Evolutionary conservation across 2,797 vertebrate genomes (phyloP).

Genomic region (Gambusia yucatana): DNA sequence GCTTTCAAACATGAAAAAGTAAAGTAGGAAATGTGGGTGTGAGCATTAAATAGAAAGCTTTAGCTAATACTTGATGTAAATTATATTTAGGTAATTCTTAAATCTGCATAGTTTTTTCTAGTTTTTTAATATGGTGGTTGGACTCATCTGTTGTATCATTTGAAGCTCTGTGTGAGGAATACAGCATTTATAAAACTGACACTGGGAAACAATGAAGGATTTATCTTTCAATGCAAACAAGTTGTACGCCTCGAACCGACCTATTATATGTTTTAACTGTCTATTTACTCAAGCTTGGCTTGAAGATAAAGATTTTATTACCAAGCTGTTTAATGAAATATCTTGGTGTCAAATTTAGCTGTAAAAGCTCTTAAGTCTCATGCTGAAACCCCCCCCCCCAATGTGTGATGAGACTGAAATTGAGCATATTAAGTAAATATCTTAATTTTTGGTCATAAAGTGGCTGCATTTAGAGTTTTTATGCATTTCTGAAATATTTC

Average conservation of each 20-base stretch:
- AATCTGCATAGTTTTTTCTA: background rate
- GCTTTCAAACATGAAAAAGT: background rate
- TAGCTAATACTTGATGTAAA: background rate
- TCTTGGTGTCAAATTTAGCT: background rate
- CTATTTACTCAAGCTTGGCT: background rate
- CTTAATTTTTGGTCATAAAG: background rate
- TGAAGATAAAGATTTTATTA: background rate
- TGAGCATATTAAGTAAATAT: background rate
- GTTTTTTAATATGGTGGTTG: background rate
- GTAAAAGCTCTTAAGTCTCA: background rate
- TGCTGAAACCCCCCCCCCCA: background rate
- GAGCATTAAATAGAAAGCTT: background rate
- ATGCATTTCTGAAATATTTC: too few relatives aligned
- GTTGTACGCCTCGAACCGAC: background rate
- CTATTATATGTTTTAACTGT: background rate
- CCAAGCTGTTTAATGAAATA: background rate
- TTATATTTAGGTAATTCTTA: background rate
- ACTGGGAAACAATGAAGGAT: background rate
- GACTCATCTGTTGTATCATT: background rate
- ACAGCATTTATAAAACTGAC: background rate
- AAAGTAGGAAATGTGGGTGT: background rate
- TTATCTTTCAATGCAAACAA: background rate
- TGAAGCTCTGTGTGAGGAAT: background rate
- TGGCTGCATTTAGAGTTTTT: background rate
- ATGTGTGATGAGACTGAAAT: background rate